Evolutionary conservation across 1,140 invertebrate genomes (phyloP), one percentile per base, ranked within the genome.

Genomic region (Drosophila nigrodunni): DNA sequence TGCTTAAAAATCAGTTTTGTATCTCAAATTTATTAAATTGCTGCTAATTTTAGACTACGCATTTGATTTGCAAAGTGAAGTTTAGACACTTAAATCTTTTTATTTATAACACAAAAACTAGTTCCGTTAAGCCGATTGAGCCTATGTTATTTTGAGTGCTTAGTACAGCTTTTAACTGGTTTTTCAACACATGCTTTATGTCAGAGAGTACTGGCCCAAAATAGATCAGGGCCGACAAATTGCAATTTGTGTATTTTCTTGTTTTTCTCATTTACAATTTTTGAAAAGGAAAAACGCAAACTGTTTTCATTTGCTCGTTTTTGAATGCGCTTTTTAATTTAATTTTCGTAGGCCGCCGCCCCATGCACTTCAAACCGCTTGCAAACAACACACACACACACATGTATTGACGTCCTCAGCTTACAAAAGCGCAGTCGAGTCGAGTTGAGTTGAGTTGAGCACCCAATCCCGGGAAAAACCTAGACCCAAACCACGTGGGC

Each of bases 321-420:
- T 77, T 59, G 60, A 46, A 70, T 80, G 68, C 57, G 83, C 79
- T 71, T 87, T 88, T 87, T 87, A 83, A 87, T 87, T 87, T 80
- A 88, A 87, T 88, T 87, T 87, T 88, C 67, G 70, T 80, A 77
- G 83, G 82, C 82, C 59, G 74, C 43, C 57, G 57, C 57, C 43
- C 50, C 55, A 59, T 85, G 82, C 82, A 86, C 82, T 86, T 78
- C 34, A 86, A 87, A 82, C 82, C 64, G 71, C 67, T 67, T 67
- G 66, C 61, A 66, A 61, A 59, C 41, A 11, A 13, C 65, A 39
- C 18, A 37, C 43, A 55, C n/a, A 5, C 25, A 30, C 25, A 30
- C 6, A 30, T 30, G 25, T 30, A 30, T 30, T 30, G 25, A 49
- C 34, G 18, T 64, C 50, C 30, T 71, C 74, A 44, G 74, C 81